Evolutionary conservation across 2,888 invertebrate species (phyloP).

Genomic region (Megastigmus dorsalis): DNA sequence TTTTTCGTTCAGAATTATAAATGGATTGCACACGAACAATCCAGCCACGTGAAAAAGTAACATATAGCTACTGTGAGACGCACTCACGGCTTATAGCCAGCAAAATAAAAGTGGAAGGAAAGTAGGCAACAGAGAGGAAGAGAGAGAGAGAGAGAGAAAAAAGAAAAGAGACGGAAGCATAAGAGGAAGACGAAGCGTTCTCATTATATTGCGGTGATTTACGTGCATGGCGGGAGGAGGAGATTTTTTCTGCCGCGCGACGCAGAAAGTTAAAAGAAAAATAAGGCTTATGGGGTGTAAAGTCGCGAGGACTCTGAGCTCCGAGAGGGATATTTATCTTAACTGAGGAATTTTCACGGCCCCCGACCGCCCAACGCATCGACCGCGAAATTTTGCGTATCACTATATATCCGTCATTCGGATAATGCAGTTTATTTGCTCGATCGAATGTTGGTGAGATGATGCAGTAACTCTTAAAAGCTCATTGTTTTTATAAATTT

Average conservation of each 20-base stretch:
- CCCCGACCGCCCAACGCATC: neutral
- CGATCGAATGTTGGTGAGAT: too few species aligned
- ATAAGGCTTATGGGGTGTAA: constrained; percentile 74
- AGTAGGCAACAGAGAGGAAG: too few species aligned
- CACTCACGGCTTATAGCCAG: too few species aligned
- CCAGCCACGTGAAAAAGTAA: too few species aligned
- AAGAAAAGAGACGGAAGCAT: constrained; percentile 6
- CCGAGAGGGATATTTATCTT: constrained; percentile 9
- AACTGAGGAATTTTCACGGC: neutral
- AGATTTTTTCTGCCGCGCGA: constrained; percentile 67
- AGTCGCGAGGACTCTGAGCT: constrained; percentile 61
- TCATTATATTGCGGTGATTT: constrained; percentile 73
- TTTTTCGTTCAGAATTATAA: too few species aligned
- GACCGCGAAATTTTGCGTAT: constrained; percentile 29
- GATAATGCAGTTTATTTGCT: too few species aligned
- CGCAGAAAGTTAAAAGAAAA: constrained; percentile 74
- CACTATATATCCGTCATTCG: too few species aligned
- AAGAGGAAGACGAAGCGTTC: constrained; percentile 72
- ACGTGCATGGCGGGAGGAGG: constrained; percentile 67
- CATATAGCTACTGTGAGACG: too few species aligned
- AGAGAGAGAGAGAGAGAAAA: constrained; percentile 8
- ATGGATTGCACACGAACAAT: too few species aligned
- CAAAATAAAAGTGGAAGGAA: too few species aligned
- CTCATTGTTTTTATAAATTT: too few species aligned
- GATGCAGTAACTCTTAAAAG: too few species aligned